Conservation (phyloP, 53 echinoderm and acorn worm genomes). For the Luidia sarsii region DNA sequence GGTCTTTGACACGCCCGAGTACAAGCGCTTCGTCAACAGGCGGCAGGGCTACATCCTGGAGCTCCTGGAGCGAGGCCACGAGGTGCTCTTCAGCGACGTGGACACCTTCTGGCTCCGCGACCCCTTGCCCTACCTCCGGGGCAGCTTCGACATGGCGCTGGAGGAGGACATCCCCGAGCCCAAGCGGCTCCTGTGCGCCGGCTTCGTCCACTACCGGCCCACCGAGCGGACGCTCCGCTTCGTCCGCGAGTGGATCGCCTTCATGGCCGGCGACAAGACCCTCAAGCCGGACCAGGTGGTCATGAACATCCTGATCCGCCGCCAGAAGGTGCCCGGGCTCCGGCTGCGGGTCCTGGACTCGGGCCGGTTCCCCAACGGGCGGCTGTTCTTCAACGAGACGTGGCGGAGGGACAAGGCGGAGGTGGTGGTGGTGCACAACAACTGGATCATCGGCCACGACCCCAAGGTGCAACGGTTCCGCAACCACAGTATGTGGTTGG, state of each 20-base stretch:
- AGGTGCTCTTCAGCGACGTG: conserved; percentile 72
- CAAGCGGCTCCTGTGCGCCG: conserved; percentile 37
- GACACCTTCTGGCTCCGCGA: conserved; percentile 72
- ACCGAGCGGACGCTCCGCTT: conserved; percentile 47
- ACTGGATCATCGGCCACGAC: conserved; percentile 79
- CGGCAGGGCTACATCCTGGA: conserved; percentile 64
- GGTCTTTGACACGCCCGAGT: conserved; percentile 58
- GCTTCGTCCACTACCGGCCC: conserved; percentile 65
- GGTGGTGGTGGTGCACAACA: conserved; percentile 72
- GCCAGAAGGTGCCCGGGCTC: conserved; percentile 17
- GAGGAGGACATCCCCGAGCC: conserved; percentile 48
- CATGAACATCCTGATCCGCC: conserved; percentile 54
- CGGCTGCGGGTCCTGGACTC: conserved; percentile 48
- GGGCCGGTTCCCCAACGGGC: conserved; percentile 61
- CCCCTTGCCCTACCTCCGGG: conserved; percentile 52
- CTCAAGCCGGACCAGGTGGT: conserved; percentile 65
- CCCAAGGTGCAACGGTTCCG: conserved; percentile 66
- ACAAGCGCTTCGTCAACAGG: conserved; percentile 70
- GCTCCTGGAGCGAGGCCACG: conserved; percentile 54
- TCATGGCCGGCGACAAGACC: conserved; percentile 32
- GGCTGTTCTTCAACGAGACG: conserved; percentile 59
- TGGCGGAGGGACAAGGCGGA: conserved; percentile 47
- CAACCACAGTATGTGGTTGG: conserved; percentile 65
- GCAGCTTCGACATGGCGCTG: conserved; percentile 62
- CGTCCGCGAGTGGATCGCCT: conserved; percentile 63